Base-by-base conservation (phyloP, 2,113 vertebrate genomes). In the Esox niger region DNA sequence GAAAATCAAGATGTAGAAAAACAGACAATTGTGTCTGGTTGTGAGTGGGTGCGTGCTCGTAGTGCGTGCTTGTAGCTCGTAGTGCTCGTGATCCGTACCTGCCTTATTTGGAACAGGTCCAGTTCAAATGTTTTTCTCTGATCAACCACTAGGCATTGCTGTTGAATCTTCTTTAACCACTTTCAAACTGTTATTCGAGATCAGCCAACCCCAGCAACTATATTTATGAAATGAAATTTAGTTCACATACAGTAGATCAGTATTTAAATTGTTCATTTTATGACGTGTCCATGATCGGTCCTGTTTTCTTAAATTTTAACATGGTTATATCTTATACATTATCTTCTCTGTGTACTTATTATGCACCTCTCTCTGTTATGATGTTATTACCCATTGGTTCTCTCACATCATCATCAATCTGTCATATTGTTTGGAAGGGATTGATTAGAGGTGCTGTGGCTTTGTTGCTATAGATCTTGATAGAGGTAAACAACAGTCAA, bases 141-240 rank as follows among this genome's bases (percentile, higher is more conserved):
- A 60, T 59, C 47, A 61, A 61, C 88, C 88, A 88, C 84, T 81
- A 91, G 88, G 85, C 85, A 79, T 29, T 85, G 86, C 88, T 89
- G 67, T 89, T 85, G 82, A 75, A 76, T 86, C 66, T 82, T 86
- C 66, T 82, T 35, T 13, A 54, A 62, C 58, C n/a, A 61, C n/a
- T 47, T 20, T 73, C 20, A 70, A 61, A 15, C 49, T 2, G 21
- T 76, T 4, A 46, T 66, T 30, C 1, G 64, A 25, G 63, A 30
- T 54, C 47, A 25, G 66, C 9, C 33, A 23, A 59, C 8, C 54
- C 5, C 52, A 25, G 1, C 54, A 1, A 52, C 25, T 15, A 13
- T 3, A 21, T 47, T 26, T 46, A 31, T 35, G 52, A 52, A 2
- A 43, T 1, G 38, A 43, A 43, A 10, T 25, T 30, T 10, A 58